Conservation (phyloP, 1,140 invertebrate species). For the Bombus superbus region DNA sequence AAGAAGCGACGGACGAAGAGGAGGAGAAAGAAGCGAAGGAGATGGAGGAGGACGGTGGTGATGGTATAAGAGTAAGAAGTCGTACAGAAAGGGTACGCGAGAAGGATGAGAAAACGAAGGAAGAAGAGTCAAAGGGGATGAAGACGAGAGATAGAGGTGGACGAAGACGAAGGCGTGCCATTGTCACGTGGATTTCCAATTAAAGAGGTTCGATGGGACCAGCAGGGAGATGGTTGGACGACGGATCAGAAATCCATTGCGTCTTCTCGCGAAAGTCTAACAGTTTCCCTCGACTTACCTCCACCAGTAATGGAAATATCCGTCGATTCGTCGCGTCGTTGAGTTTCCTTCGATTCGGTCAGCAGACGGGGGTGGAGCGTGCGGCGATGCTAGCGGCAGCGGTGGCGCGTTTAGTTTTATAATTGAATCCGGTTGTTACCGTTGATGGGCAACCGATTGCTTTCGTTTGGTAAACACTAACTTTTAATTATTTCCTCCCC, state of each 20-base stretch:
- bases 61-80: neutral
- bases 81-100: neutral
- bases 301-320: conserved; percentile 14
- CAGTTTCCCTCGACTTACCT: conserved; percentile 25
- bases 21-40: neutral
- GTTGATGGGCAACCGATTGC: conserved; percentile 72
- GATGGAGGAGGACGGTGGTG: no score
- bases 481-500: conserved; percentile 74
- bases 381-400: neutral
- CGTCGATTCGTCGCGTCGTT: conserved; percentile 8
- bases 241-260: conserved; percentile 55
- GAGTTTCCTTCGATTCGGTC: conserved; percentile 39
- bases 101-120: neutral
- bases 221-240: neutral
- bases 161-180: conserved; percentile 52
- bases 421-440: conserved; percentile 74
- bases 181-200: conserved; percentile 73
- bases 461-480: conserved; percentile 77
- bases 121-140: neutral
- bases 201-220: conserved; percentile 57
- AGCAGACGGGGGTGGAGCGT: neutral
- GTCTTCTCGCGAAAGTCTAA: conserved; percentile 12
- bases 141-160: conserved; percentile 37
- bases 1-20: neutral
- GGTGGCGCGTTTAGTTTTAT: conserved; percentile 67